These are phyloP conservation scores for Timema podura DNA, from an alignment of 2,888 invertebrate species.

Conservation along the genomic window DNA sequence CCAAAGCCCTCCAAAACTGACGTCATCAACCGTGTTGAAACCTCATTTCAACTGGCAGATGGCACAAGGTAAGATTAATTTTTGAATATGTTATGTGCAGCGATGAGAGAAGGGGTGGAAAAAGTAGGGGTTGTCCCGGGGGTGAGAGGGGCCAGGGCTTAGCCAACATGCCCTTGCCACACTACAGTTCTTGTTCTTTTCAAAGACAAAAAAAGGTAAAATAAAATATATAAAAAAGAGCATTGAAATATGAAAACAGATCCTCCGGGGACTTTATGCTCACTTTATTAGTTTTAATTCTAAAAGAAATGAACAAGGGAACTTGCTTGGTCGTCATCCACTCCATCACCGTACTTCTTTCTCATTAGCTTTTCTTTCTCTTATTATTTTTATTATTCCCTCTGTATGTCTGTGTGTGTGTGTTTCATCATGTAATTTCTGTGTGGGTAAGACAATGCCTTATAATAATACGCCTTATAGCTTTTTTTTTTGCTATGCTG, in stretches of 20 bases:
- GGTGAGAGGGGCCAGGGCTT: background rate
- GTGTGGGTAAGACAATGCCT: background rate
- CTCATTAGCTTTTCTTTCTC: constrained; percentile 13
- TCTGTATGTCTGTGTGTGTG: background rate
- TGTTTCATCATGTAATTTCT: constrained; percentile 15
- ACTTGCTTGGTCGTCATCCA: constrained; percentile 2
- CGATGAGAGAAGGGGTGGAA: background rate
- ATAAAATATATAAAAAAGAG: constrained; percentile 6
- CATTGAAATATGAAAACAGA: constrained; percentile 21
- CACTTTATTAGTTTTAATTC: constrained; percentile 26
- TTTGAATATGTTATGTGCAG: constrained; percentile 23
- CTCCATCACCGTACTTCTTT: constrained; percentile 16
- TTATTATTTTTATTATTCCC: background rate
- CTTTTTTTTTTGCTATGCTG: too few species aligned
- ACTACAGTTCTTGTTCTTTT: background rate
- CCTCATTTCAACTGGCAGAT: constrained; percentile 24
- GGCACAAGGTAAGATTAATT: constrained; percentile 25
- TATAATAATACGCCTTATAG: too few species aligned
- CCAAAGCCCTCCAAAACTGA: constrained; percentile 13
- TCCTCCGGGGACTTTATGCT: constrained; percentile 15
- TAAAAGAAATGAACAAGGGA: constrained; percentile 22
- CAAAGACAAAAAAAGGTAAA: background rate
- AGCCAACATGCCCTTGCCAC: background rate
- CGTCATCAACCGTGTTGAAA: constrained; percentile 18
- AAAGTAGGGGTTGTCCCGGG: constrained; percentile 4